phyloP scores from a whole-genome alignment of 2,113 vertebrate genomes.

The Aegithalos caudatus region DNA sequence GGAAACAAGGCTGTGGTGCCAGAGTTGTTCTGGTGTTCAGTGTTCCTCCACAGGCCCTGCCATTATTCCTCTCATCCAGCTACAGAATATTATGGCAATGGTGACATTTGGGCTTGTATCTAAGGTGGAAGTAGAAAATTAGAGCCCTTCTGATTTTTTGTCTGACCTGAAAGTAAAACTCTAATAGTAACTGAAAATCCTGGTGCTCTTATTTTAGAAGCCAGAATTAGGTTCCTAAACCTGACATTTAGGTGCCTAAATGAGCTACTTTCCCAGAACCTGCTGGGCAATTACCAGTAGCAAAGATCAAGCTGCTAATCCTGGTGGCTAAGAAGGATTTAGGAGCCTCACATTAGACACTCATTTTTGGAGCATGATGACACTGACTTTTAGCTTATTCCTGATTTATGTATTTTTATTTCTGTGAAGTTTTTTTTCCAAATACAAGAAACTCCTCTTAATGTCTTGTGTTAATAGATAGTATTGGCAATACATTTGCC shows the following conservation, averaged over 20 bases:
- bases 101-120: neutral
- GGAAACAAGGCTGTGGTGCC: neutral
- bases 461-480: neutral
- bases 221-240: neutral
- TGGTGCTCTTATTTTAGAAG: neutral
- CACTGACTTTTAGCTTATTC: neutral
- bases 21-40: neutral
- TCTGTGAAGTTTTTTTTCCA: neutral
- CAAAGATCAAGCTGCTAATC: constrained; percentile 39
- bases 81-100: neutral
- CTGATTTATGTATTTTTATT: neutral
- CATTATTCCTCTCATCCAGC: neutral
- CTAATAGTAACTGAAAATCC: neutral
- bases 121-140: neutral
- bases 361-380: neutral
- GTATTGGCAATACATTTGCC: neutral
- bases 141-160: neutral
- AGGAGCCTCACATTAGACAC: constrained; percentile 5
- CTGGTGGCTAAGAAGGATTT: neutral
- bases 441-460: neutral
- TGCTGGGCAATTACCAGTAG: neutral
- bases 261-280: neutral
- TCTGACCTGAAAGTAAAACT: neutral
- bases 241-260: neutral
- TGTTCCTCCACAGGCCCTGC: neutral